These are phyloP conservation scores for Peromyscus maniculatus DNA, from an alignment of 2,113 vertebrate species.

Conservation along the genomic window DNA sequence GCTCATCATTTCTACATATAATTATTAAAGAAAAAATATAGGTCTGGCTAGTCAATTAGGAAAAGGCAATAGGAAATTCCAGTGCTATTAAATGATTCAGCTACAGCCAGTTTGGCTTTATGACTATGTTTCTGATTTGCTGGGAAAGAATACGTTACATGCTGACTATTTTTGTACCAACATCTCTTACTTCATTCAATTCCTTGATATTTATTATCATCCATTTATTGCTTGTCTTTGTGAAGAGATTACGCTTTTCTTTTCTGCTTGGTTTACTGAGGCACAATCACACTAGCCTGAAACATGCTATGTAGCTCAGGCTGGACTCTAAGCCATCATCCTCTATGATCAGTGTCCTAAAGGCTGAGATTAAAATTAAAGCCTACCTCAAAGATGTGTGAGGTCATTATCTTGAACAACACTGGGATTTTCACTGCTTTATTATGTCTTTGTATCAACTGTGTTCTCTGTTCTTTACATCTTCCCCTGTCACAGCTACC, in stretches of 20 bases:
- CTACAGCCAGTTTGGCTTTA: not conserved
- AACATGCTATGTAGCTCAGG: too few species aligned
- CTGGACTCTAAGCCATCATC: not conserved
- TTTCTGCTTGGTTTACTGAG: not conserved
- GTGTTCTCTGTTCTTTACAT: not conserved
- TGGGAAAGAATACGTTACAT: not conserved
- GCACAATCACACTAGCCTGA: not conserved
- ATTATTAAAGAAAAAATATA: not conserved
- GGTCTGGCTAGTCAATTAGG: not conserved
- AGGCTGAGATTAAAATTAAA: not conserved
- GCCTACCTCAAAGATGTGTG: not conserved
- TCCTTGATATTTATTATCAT: not conserved
- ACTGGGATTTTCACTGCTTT: not conserved
- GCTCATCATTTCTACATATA: not conserved
- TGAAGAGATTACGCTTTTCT: not conserved
- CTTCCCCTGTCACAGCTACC: fast-evolving
- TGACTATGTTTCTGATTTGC: not conserved
- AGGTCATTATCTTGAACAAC: not conserved
- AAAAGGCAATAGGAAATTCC: not conserved
- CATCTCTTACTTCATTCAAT: not conserved
- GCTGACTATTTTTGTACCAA: not conserved
- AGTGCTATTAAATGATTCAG: not conserved
- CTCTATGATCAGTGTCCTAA: not conserved
- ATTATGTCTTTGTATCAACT: not conserved
- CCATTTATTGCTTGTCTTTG: not conserved